Evolutionary conservation across 2,888 invertebrate species (phyloP).

Genomic region (Eremobia ochroleuca): DNA sequence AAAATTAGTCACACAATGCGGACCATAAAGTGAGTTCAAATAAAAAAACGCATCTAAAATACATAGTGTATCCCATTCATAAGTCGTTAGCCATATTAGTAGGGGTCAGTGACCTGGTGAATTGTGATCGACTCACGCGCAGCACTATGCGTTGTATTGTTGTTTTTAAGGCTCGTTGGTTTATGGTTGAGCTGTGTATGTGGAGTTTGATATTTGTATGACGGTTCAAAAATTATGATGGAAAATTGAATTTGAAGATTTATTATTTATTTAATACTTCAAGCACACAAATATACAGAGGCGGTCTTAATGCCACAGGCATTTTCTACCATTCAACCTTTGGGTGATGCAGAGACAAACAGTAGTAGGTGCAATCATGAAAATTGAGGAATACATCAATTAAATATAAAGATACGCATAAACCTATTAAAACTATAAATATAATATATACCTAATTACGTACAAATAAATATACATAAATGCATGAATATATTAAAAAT

Average conservation of each 20-base stretch:
- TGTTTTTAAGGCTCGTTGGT: constrained; percentile 38
- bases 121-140: constrained; percentile 77
- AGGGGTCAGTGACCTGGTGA: constrained; percentile 78
- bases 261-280: no score
- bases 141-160: constrained; percentile 61
- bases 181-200: constrained; percentile 16
- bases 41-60: constrained; percentile 62
- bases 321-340: no score
- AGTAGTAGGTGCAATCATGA: no score
- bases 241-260: neutral
- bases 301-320: no score
- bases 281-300: no score
- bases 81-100: constrained; percentile 74
- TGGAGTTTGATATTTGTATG: neutral
- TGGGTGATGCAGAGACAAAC: no score
- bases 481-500: no score
- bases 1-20: constrained; percentile 42
- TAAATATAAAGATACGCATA: no score
- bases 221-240: neutral
- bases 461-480: no score
- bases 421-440: no score
- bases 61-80: constrained; percentile 77
- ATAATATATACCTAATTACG: no score
- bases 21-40: constrained; percentile 41
- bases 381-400: no score